A percentile compares a stretch with the other conserved stretches of the same genome.
Conservation (phyloP, 2,113 vertebrate species). For the Hydrochoerus hydrochaeris region DNA sequence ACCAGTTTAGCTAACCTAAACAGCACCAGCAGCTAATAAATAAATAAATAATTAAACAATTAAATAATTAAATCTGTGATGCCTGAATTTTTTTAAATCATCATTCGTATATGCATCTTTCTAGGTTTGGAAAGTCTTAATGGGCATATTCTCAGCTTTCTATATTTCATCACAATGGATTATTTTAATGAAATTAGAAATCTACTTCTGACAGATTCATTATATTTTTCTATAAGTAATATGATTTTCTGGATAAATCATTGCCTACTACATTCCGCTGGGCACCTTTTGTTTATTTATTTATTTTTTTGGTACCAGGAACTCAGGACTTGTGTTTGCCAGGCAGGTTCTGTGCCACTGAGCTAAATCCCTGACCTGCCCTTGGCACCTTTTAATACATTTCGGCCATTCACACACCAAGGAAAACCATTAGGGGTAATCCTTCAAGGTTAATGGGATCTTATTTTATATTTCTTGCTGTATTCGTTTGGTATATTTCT, state of each 20-base stretch:
- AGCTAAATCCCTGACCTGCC: too few species aligned
- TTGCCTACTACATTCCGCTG: slow-evolving; percentile 17
- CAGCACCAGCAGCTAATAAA: neutral
- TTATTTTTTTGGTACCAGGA: too few species aligned
- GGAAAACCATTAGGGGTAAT: neutral
- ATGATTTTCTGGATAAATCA: slow-evolving; percentile 31
- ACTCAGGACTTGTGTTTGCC: too few species aligned
- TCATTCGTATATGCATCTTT: neutral
- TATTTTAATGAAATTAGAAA: slow-evolving; percentile 57
- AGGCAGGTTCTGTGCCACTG: too few species aligned
- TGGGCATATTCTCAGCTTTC: neutral
- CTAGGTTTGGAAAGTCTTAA: neutral
- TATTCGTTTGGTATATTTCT: slow-evolving; percentile 24
- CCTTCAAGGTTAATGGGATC: neutral
- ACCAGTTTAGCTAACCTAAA: neutral
- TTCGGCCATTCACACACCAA: slow-evolving; percentile 10
- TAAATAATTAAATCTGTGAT: neutral
- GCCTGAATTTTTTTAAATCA: too few species aligned
- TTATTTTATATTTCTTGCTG: neutral
- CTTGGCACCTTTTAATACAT: neutral
- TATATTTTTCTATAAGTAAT: neutral
- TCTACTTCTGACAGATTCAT: neutral
- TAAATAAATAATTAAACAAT: neutral
- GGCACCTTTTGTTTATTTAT: neutral
- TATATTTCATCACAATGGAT: neutral